Conservation (phyloP, 2,888 invertebrate species). For the Barypeithes pellucidus region DNA sequence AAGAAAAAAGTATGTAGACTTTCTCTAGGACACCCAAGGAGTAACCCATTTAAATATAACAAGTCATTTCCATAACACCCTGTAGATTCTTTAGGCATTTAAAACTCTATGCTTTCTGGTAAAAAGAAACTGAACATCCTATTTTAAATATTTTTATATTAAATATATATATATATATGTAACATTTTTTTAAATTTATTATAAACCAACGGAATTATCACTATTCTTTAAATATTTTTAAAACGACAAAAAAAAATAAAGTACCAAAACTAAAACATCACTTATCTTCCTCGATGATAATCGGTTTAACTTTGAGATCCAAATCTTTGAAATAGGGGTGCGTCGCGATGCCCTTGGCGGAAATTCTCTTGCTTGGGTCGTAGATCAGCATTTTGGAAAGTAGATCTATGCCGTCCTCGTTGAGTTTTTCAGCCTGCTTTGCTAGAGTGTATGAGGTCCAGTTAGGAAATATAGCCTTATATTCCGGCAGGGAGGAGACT, state of each 20-base stretch:
- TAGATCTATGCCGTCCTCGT: too few relatives aligned
- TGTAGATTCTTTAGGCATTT: too few relatives aligned
- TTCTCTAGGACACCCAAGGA: too few relatives aligned
- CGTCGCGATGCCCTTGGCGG: slow-evolving; percentile 85
- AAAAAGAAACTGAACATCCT: neutral
- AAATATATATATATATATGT: neutral
- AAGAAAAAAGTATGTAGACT: too few relatives aligned
- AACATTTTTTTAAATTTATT: too few relatives aligned
- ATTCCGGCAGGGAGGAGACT: too few relatives aligned
- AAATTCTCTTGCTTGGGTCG: slow-evolving; percentile 90
- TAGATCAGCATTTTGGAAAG: too few relatives aligned
- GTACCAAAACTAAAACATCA: slow-evolving; percentile 8
- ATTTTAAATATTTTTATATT: slow-evolving; percentile 12
- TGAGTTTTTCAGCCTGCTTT: slow-evolving; percentile 84
- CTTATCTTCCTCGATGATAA: slow-evolving; percentile 56
- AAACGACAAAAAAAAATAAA: slow-evolving; percentile 8
- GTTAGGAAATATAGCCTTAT: too few relatives aligned
- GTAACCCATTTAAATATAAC: too few relatives aligned
- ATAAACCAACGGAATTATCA: slow-evolving; percentile 1
- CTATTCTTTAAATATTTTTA: slow-evolving; percentile 1
- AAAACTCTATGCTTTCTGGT: too few relatives aligned
- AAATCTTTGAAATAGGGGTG: slow-evolving; percentile 93
- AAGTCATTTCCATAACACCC: too few relatives aligned
- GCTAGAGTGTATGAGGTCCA: too few relatives aligned
- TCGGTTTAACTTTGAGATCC: slow-evolving; percentile 74